Conservation (phyloP, 2,888 invertebrate species). For the Phortica okadai region DNA sequence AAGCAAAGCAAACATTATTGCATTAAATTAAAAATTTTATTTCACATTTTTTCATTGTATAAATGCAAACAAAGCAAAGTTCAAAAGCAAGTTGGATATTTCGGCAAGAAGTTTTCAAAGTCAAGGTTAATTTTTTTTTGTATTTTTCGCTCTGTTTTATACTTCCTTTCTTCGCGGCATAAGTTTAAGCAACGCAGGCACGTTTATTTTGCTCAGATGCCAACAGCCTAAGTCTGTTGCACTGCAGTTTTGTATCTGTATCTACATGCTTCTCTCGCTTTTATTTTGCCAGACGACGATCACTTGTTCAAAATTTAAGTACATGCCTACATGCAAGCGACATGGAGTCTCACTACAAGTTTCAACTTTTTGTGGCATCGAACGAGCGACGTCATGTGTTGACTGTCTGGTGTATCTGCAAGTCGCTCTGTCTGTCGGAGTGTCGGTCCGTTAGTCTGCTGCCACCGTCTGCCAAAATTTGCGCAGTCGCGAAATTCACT, state of each 20-base stretch:
- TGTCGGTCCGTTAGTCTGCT: constrained; percentile 1
- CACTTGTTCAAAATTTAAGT: constrained; percentile 29
- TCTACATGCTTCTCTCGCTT: constrained; percentile 26
- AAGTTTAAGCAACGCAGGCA: neutral
- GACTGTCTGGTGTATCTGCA: constrained; percentile 11
- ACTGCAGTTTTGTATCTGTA: constrained; percentile 39
- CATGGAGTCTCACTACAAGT: constrained; percentile 7
- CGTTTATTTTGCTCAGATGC: neutral
- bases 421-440: neutral
- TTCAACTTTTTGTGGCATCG: constrained; percentile 9
- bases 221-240: constrained; percentile 24
- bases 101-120: constrained; percentile 60
- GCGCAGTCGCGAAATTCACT: constrained; percentile 31
- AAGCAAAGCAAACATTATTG: neutral
- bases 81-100: no score
- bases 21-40: neutral
- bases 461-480: constrained; percentile 17
- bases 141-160: constrained; percentile 53
- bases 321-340: constrained; percentile 19
- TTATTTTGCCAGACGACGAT: constrained; percentile 1
- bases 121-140: constrained; percentile 66
- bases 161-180: constrained; percentile 30
- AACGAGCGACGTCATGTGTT: constrained; percentile 23
- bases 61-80: no score
- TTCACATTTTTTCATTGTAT: constrained; percentile 35